Evolutionary conservation across 2,797 vertebrate genomes (phyloP), one percentile per base, ranked within the genome.

Genomic region (Enteromius viviparus): DNA sequence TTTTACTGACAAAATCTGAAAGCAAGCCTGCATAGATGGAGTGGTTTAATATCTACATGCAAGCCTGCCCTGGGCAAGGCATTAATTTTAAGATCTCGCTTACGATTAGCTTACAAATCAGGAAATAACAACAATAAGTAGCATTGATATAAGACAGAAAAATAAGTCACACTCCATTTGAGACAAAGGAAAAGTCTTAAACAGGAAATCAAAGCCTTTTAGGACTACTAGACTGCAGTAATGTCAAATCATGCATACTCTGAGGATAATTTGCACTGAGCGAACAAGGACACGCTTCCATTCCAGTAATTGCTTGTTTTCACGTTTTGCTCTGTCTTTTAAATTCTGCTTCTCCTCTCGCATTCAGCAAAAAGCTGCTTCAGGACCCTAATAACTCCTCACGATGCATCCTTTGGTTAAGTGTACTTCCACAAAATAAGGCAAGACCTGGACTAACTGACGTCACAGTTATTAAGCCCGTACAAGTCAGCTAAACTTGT

Each of bases 281-380:
- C n/a, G 66, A 85, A 53, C 66, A 51, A 42, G 64, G 40, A 80
- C 70, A 53, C 4, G 37, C 32, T 75, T 78, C 8, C 23, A 40
- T 45, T 68, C 49, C 60, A 82, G 60, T 82, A 85, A 85, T 74
- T 68, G 55, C 55, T 60, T 69, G 75, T 82, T 85, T 77, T 85
- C 53, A 32, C 4, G 11, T 82, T 76, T 32, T 58, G 32, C 68
- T 55, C 21, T 1, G 2, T 69, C 14, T 79, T 79, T 68, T 76
- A 72, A 32, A 60, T 14, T 23, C 19, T 37, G 34, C 40, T 32
- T 49, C 10, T 12, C 10, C 17, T 40, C 78, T 4, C 6, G 21
- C 15, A 66, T 76, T 19, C 47, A 55, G 80, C 29, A 45, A 40
- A 76, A 64, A 55, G 6, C 29, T 51, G 76, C 76, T 76, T 29